phyloP scores from a whole-genome alignment of 1,140 invertebrate species.

The Ips nitidus region DNA sequence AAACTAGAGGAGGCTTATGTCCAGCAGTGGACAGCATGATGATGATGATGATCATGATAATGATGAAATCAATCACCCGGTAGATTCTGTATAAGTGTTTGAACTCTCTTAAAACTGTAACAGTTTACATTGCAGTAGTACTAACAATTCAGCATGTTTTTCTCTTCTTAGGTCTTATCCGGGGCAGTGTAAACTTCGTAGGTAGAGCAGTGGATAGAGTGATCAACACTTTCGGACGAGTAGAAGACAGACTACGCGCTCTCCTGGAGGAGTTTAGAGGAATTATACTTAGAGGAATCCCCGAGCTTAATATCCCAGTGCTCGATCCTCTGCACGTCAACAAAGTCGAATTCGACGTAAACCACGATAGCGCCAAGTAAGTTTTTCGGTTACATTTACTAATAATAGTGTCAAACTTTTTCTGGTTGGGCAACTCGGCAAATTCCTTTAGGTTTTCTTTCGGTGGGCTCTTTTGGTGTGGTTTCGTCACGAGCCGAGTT shows the following conservation, averaged over 20 bases:
- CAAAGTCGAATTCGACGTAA: constrained; percentile 48
- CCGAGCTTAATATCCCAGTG: constrained; percentile 50
- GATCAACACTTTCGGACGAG: constrained; percentile 45
- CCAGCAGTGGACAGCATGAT: too few relatives aligned
- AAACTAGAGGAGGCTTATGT: too few relatives aligned
- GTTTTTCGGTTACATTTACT: constrained; percentile 8
- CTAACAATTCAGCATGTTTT: too few relatives aligned
- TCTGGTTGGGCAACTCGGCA: not conserved
- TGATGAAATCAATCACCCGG: too few relatives aligned
- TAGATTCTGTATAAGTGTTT: too few relatives aligned
- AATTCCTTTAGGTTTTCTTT: not conserved
- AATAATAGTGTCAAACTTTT: too few relatives aligned
- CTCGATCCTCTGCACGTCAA: constrained; percentile 50
- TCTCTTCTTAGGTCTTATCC: constrained; percentile 42
- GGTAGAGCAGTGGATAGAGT: constrained; percentile 44
- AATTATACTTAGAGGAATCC: constrained; percentile 47
- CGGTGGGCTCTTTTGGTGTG: not conserved
- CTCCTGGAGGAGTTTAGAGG: constrained; percentile 49
- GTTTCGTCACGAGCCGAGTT: not conserved
- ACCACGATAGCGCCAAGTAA: constrained; percentile 48
- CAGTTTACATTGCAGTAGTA: too few relatives aligned
- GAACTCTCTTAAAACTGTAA: too few relatives aligned
- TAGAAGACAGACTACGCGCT: constrained; percentile 45
- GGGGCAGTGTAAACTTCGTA: constrained; percentile 45
- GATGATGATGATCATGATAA: too few relatives aligned